phyloP scores from a whole-genome alignment of 2,113 vertebrate genomes.

The Alaudala cheleensis region DNA sequence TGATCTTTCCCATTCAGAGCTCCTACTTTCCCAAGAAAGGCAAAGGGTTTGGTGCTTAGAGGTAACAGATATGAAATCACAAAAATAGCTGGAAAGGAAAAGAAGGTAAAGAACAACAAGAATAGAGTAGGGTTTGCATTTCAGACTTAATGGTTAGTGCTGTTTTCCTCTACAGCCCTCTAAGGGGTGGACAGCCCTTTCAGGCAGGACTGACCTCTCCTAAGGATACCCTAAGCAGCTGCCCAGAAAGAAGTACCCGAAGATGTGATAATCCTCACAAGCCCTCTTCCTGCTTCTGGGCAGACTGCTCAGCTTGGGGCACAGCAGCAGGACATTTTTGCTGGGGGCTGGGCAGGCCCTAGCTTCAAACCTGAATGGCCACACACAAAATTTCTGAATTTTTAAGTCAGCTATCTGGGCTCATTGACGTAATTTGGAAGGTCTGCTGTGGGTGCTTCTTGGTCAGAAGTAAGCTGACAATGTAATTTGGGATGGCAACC shows the following conservation, averaged over 20 bases:
- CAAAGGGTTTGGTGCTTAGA: not conserved
- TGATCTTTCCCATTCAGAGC: not conserved
- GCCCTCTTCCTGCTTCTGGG: not conserved
- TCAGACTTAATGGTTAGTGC: not conserved
- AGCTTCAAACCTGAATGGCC: not conserved
- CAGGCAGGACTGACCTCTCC: not conserved
- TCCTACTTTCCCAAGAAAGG: not conserved
- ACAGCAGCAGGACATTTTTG: fast-evolving
- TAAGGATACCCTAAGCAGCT: not conserved
- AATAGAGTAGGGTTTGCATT: not conserved
- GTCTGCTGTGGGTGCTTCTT: not conserved
- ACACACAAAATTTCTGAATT: not conserved
- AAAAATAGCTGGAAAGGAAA: not conserved
- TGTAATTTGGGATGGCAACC: not conserved
- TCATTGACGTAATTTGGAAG: fast-evolving
- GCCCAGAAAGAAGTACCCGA: not conserved
- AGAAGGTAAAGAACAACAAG: not conserved
- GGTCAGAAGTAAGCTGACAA: not conserved
- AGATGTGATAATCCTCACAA: not conserved
- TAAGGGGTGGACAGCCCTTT: not conserved
- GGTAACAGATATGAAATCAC: not conserved
- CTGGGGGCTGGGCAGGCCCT: not conserved
- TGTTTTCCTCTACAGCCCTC: not conserved
- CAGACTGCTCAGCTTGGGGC: not conserved
- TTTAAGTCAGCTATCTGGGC: not conserved